phyloP scores from a whole-genome alignment of 1,140 invertebrate species.

The Metopolophium dirhodum region DNA sequence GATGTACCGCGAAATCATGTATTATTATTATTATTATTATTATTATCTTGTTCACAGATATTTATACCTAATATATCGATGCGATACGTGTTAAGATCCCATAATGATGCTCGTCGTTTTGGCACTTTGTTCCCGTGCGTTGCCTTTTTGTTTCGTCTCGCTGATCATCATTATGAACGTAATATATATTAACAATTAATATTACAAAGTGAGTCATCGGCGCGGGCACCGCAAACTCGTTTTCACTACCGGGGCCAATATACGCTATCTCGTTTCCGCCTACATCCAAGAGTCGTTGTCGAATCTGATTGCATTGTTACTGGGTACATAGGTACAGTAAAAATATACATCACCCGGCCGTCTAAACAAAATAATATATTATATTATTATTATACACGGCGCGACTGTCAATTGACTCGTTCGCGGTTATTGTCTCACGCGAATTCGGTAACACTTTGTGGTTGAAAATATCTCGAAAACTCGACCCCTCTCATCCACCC shows the following conservation, averaged over 20 bases:
- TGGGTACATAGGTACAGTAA: too few relatives aligned
- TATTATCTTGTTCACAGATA: neutral
- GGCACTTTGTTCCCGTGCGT: neutral
- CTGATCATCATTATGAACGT: neutral
- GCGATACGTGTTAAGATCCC: neutral
- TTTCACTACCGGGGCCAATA: neutral
- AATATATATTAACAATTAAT: neutral
- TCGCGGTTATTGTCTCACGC: too few relatives aligned
- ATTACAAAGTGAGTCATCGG: neutral
- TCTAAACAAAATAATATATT: too few relatives aligned
- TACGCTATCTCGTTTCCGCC: neutral
- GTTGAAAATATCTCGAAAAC: too few relatives aligned
- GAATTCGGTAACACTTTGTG: too few relatives aligned
- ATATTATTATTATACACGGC: too few relatives aligned
- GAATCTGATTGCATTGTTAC: neutral
- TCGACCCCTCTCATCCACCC: too few relatives aligned
- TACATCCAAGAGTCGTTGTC: neutral
- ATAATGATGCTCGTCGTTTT: neutral
- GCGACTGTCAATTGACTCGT: too few relatives aligned
- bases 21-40: neutral
- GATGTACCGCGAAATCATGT: neutral
- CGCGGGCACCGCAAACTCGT: neutral
- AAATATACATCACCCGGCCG: too few relatives aligned
- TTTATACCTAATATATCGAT: neutral
- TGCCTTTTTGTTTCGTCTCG: neutral